phyloP scores from a whole-genome alignment of 2,797 vertebrate genomes.

The Poecilia gillii region DNA sequence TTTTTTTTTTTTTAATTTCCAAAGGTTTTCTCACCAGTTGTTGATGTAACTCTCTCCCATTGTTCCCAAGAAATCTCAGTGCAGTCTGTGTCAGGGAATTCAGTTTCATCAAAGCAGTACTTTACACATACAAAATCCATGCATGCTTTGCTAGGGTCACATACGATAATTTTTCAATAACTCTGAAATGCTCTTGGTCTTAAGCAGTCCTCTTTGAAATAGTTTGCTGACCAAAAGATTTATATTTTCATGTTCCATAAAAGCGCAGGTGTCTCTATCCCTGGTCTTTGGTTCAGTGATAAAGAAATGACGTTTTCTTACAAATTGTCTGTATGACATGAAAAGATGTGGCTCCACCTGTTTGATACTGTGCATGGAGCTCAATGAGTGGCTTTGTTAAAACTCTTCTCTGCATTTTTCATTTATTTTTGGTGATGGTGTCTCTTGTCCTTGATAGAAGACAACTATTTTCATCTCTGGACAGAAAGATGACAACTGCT shows the following conservation, averaged over 20 bases:
- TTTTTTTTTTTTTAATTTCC: neutral
- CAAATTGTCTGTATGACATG: neutral
- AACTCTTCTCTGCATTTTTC: neutral
- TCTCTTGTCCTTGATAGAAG: neutral
- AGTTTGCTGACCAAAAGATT: neutral
- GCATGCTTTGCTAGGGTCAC: neutral
- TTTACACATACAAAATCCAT: neutral
- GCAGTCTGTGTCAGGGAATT: neutral
- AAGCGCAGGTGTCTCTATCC: neutral
- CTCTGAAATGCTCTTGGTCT: neutral
- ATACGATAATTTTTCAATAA: neutral
- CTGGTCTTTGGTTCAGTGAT: constrained; percentile 1
- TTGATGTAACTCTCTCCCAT: neutral
- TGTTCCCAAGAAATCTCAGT: neutral
- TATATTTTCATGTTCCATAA: constrained; percentile 1
- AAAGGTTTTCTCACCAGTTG: constrained; percentile 3
- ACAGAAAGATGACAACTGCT: neutral
- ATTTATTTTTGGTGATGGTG: constrained; percentile 3
- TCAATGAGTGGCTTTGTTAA: constrained; percentile 1
- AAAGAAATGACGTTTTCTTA: neutral
- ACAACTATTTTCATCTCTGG: neutral
- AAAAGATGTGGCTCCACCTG: neutral
- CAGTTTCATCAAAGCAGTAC: constrained; percentile 4
- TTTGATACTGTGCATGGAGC: neutral
- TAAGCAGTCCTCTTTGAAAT: neutral